phyloP scores from a whole-genome alignment of 2,888 invertebrate species.

The Melitaea athalia region DNA sequence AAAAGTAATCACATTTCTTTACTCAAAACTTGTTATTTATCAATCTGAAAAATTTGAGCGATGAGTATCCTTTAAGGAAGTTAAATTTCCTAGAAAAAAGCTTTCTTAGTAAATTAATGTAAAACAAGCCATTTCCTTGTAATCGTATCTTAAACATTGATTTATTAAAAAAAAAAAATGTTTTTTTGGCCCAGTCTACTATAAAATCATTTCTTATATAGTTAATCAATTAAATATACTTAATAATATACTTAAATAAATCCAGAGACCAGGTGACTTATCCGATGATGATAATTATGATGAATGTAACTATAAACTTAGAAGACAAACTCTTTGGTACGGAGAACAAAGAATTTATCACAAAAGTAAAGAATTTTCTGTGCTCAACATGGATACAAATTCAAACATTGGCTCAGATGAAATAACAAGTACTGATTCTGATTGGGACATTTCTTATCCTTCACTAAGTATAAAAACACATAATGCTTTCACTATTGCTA shows the following conservation, averaged over 20 bases:
- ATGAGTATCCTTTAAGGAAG: too few relatives aligned
- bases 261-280: constrained; percentile 66
- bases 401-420: constrained; percentile 64
- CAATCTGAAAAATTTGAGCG: too few relatives aligned
- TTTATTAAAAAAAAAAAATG: too few relatives aligned
- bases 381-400: constrained; percentile 35
- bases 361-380: constrained; percentile 62
- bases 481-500: constrained; percentile 72
- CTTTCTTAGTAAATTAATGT: too few relatives aligned
- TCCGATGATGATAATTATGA: constrained; percentile 66
- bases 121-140: too few relatives aligned
- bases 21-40: too few relatives aligned
- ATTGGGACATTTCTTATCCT: constrained; percentile 76
- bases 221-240: neutral
- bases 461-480: constrained; percentile 72
- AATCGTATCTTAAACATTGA: too few relatives aligned
- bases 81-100: too few relatives aligned
- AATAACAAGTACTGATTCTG: constrained; percentile 68
- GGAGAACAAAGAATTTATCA: constrained; percentile 71
- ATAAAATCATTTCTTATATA: neutral
- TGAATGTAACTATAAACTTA: constrained; percentile 43
- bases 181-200: too few relatives aligned
- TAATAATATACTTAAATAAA: constrained; percentile 8
- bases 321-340: constrained; percentile 57
- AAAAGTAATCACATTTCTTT: too few relatives aligned